Evolutionary conservation across 2,797 vertebrate species (phyloP), one percentile per base, ranked within the genome.

Genomic region (Linurgus olivaceus): DNA sequence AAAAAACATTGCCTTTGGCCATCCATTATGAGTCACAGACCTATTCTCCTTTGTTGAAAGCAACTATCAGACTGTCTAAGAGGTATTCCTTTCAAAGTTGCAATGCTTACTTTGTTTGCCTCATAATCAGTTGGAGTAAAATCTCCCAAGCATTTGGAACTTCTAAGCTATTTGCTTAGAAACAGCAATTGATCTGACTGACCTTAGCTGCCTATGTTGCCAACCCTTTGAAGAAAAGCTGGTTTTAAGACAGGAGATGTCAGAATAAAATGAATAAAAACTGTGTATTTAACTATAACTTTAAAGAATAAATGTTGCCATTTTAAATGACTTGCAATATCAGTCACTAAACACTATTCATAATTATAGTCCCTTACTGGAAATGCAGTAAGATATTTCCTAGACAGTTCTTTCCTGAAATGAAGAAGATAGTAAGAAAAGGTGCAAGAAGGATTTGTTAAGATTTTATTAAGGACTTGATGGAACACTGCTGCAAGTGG

Each of bases 1-100:
- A 97, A 93, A 96, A 95, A 96, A 66, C 87, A 79, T 93, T 95
- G 95, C 93, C 95, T 97, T 96, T 96, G 90, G 97, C 96, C 94
- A 96, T 96, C 94, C 61, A 84, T 96, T 97, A 92, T 84, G 87
- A 96, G 90, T 95, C 91, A 86, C 37, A 88, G 96, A 94, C 92
- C 72, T 96, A 48, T 48, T 81, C 79, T 90, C 63, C 86, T 96
- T 95, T 93, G 87, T 84, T 96, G 94, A 97, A 97, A 97, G 90
- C 79, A 84, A 35, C 61, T 88, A 90, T 94, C 76, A 79, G 75
- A 73, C 66, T 92, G 66, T 94, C 86, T 93, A 89, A 96, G 79
- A 93, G 75, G 70, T 76, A 94, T 91, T 93, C 74, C 80, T 97
- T 97, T 96, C 83, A 85, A 95, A 95, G 78, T 67, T 94, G 73